Conservation (phyloP, 2,888 invertebrate species). For the Hyposoter didymator region DNA sequence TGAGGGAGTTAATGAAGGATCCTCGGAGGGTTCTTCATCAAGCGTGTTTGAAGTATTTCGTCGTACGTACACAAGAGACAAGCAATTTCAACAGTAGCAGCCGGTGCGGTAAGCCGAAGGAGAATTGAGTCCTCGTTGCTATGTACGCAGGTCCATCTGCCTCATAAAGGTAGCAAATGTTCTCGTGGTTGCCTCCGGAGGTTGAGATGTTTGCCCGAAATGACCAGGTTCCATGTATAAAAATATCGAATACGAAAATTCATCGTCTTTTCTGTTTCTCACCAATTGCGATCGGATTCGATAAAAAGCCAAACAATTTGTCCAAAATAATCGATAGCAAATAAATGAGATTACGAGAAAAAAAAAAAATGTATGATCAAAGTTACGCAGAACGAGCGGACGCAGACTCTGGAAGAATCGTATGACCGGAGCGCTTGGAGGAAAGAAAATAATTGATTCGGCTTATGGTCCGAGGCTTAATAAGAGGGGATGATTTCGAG, state of each 20-base stretch:
- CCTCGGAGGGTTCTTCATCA: conserved; percentile 36
- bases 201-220: conserved; percentile 45
- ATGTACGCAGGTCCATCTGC: conserved; percentile 46
- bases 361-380: background rate
- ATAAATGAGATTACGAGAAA: background rate
- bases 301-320: too few relatives aligned
- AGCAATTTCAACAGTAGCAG: conserved; percentile 52
- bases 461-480: conserved; percentile 34
- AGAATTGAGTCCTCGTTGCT: conserved; percentile 16
- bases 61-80: conserved; percentile 41
- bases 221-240: conserved; percentile 10
- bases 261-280: too few relatives aligned
- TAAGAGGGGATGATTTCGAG: background rate
- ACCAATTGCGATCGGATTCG: too few relatives aligned
- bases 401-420: background rate
- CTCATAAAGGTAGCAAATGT: background rate
- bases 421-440: background rate
- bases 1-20: conserved; percentile 44
- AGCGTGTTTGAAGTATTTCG: conserved; percentile 45
- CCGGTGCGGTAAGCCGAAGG: background rate
- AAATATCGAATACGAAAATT: conserved; percentile 3
- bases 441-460: conserved; percentile 37
- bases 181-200: conserved; percentile 23
- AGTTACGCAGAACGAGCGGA: background rate
- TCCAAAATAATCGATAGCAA: background rate